phyloP scores from a whole-genome alignment of 37 sponge, comb jelly and placozoan genomes.

The Amphimedon queenslandica region DNA sequence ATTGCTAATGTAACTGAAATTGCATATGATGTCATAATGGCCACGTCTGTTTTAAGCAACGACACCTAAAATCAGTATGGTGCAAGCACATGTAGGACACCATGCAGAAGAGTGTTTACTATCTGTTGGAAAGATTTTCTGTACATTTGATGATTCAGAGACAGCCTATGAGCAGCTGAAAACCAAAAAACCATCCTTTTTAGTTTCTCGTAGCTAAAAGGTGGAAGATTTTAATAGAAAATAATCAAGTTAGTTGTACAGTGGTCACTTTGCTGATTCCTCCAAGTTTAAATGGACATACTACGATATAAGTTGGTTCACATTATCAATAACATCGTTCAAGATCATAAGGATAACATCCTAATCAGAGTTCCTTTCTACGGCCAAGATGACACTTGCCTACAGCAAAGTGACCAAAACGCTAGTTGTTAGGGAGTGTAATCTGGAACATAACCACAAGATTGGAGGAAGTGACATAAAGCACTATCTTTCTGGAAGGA shows the following conservation, averaged over 20 bases:
- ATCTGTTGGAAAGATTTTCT: background rate
- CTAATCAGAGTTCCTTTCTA: slow-evolving; percentile 16
- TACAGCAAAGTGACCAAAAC: background rate
- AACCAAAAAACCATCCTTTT: too few species aligned
- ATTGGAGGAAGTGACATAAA: background rate
- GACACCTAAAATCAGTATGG: too few species aligned
- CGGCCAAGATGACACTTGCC: slow-evolving; percentile 3
- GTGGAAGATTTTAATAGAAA: background rate
- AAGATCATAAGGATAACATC: slow-evolving; percentile 2
- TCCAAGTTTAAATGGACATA: slow-evolving; percentile 5
- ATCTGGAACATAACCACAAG: slow-evolving; percentile 26
- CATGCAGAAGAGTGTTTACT: too few species aligned
- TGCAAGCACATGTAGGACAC: too few species aligned
- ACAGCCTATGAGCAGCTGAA: too few species aligned
- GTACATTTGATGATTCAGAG: background rate
- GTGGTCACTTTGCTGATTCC: background rate
- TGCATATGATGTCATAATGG: too few species aligned
- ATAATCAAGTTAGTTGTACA: background rate
- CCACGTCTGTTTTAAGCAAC: too few species aligned
- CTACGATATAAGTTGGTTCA: slow-evolving; percentile 22
- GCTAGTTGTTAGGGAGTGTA: slow-evolving; percentile 12
- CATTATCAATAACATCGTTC: slow-evolving; percentile 17
- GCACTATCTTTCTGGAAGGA: slow-evolving; percentile 15
- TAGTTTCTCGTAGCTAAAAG: background rate
- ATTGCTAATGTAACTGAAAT: too few species aligned